Percentiles rank a stretch among this genome's conserved stretches.
Conservation (phyloP, 1,140 invertebrate species). For the Capitella teleta region DNA sequence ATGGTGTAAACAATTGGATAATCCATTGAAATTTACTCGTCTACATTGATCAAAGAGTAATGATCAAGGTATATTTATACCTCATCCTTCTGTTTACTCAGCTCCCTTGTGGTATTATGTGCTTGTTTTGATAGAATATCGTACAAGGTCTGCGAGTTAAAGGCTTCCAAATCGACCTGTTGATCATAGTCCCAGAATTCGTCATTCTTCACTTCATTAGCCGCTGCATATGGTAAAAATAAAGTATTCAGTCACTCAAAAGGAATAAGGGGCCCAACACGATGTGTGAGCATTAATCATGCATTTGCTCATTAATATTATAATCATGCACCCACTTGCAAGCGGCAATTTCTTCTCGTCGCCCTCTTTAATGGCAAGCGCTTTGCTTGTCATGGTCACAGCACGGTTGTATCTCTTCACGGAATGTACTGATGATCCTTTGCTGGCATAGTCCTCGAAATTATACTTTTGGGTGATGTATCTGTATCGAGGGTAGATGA, state of each 20-base stretch:
- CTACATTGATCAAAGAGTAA: not conserved
- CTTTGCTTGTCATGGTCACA: not conserved
- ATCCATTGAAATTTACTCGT: not conserved
- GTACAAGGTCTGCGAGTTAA: constrained; percentile 27
- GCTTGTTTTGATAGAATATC: constrained; percentile 31
- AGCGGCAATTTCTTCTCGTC: too few species aligned
- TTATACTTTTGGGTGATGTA: constrained; percentile 21
- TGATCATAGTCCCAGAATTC: constrained; percentile 39
- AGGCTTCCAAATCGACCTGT: constrained; percentile 33
- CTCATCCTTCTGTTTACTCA: constrained; percentile 32
- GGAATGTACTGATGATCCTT: constrained; percentile 31
- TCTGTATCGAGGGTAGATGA: constrained; percentile 29
- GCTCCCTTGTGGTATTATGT: constrained; percentile 23
- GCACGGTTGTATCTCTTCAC: constrained; percentile 26
- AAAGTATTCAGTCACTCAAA: too few species aligned
- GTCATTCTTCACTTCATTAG: constrained; percentile 24
- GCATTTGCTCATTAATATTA: too few species aligned
- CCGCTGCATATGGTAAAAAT: too few species aligned
- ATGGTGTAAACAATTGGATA: too few species aligned
- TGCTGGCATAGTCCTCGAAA: constrained; percentile 37
- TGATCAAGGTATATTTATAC: not conserved
- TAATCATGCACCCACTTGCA: too few species aligned
- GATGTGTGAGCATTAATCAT: too few species aligned
- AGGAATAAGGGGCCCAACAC: too few species aligned
- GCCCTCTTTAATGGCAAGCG: not conserved